Evolutionary conservation across 2,113 vertebrate species (phyloP).

Genomic region (Acrocephalus arundinaceus): DNA sequence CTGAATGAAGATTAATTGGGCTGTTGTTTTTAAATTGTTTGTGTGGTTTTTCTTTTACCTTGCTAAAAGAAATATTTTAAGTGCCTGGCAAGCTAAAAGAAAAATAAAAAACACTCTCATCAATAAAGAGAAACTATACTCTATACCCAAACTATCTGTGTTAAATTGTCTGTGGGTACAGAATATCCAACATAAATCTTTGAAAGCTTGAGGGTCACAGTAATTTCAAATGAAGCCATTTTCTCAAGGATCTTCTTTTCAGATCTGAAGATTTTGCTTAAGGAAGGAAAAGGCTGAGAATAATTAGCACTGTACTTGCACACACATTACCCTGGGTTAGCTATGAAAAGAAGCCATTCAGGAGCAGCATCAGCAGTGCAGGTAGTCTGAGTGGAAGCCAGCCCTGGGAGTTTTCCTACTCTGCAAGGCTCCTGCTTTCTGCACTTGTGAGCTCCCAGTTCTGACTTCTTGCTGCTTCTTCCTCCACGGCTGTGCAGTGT

Average conservation of each 20-base stretch:
- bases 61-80: not conserved
- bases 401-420: not conserved
- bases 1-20: not conserved
- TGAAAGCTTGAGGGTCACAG: not conserved
- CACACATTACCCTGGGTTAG: accelerated
- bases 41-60: not conserved
- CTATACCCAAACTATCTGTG: not conserved
- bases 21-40: not conserved
- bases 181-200: not conserved
- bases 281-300: not conserved
- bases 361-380: not conserved
- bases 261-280: not conserved
- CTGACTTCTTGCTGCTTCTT: not conserved
- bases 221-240: not conserved
- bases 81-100: not conserved
- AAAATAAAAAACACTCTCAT: not conserved
- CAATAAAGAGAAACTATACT: not conserved
- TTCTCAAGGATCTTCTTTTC: not conserved
- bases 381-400: not conserved
- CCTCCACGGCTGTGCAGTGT: too few species aligned
- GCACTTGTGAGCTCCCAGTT: not conserved
- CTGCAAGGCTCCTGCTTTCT: not conserved
- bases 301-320: not conserved
- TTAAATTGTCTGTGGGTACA: not conserved
- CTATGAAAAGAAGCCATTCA: not conserved